Evolutionary conservation across 2,113 vertebrate genomes (phyloP).

Genomic region (Rissa tridactyla): DNA sequence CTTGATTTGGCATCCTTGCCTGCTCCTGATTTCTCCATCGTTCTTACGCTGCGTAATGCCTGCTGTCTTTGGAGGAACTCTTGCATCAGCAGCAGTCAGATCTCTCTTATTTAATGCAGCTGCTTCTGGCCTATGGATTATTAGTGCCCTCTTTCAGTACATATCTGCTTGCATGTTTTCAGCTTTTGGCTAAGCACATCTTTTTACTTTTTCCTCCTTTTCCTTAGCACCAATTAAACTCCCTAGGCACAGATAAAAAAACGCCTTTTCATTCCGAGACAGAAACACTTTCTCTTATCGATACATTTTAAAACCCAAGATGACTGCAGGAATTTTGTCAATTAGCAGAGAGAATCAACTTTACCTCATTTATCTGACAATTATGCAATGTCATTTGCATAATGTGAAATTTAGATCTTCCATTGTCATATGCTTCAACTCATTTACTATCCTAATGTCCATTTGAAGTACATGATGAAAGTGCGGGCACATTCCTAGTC

Average conservation of each 20-base stretch:
- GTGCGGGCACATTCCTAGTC: neutral
- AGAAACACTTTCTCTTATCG: neutral
- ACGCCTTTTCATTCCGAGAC: neutral
- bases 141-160: neutral
- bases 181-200: neutral
- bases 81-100: neutral
- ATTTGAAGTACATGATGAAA: neutral
- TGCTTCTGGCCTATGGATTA: neutral
- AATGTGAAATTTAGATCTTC: neutral
- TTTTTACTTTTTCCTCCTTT: neutral
- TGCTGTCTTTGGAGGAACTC: neutral
- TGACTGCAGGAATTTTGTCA: neutral
- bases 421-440: neutral
- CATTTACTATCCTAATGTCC: neutral
- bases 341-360: neutral
- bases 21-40: neutral
- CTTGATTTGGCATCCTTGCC: neutral
- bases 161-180: neutral
- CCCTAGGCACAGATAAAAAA: neutral
- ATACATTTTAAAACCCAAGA: neutral
- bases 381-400: slow-evolving; percentile 15
- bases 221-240: neutral
- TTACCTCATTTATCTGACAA: neutral
- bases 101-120: neutral
- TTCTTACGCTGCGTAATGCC: neutral